These are phyloP conservation scores for Prietella phreatophila DNA, from an alignment of 2,113 vertebrate species.

Conservation along the genomic window DNA sequence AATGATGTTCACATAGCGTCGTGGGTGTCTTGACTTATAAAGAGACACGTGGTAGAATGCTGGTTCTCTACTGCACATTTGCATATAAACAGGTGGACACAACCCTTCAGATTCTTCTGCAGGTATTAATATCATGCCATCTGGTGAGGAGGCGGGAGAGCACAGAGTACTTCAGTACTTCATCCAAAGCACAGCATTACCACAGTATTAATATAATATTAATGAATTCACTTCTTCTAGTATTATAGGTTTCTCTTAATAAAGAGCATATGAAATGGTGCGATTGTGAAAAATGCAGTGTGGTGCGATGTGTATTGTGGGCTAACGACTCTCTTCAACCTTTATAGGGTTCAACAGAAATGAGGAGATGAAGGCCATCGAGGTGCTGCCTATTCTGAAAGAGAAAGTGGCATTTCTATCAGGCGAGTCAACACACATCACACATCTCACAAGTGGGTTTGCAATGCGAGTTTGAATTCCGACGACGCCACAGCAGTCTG, in stretches of 20 bases:
- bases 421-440: conserved; percentile 60
- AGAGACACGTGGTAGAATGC: background rate
- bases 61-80: background rate
- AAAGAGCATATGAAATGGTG: background rate
- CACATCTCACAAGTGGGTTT: background rate
- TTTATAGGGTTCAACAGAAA: conserved; percentile 94
- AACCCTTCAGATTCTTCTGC: conserved; percentile 26
- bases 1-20: background rate
- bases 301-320: background rate
- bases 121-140: conserved; percentile 60
- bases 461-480: background rate
- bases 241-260: background rate
- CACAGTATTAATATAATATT: background rate
- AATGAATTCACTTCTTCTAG: background rate
- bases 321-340: conserved; percentile 22
- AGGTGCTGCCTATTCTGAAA: conserved; percentile 96
- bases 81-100: background rate
- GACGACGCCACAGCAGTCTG: background rate
- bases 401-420: conserved; percentile 98
- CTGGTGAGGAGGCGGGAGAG: conserved; percentile 57
- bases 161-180: background rate
- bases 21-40: background rate
- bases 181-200: background rate
- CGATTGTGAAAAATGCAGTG: background rate
- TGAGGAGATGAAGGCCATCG: conserved; percentile 98